Percentiles rank a stretch among this genome's conserved stretches.
Evolutionary conservation across 2,113 vertebrate species (phyloP).

Genomic region (Eolophus roseicapilla): DNA sequence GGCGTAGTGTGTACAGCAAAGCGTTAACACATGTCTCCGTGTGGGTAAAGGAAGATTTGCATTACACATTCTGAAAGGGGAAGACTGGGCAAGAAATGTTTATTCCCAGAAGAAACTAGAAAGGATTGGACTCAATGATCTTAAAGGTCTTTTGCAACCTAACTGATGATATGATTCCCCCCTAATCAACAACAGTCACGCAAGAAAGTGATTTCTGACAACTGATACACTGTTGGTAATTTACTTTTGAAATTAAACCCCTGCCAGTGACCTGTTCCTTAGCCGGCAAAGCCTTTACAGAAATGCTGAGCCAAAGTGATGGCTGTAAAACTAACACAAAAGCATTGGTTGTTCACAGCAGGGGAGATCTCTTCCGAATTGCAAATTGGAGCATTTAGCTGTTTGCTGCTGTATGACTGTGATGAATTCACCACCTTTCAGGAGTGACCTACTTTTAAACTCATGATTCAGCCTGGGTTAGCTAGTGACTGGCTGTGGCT

Average conservation of each 20-base stretch:
- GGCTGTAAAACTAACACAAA: background rate
- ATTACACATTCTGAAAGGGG: background rate
- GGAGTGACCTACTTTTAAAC: conserved; percentile 9
- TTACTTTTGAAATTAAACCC: background rate
- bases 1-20: background rate
- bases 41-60: background rate
- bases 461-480: background rate
- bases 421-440: background rate
- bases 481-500: background rate
- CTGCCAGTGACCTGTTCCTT: background rate
- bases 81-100: background rate
- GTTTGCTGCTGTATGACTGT: background rate
- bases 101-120: background rate
- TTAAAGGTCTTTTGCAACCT: background rate
- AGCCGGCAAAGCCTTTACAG: background rate
- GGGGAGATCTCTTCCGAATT: background rate
- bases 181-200: background rate
- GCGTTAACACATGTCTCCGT: background rate
- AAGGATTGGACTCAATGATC: background rate
- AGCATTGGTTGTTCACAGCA: background rate
- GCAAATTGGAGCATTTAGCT: background rate
- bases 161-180: background rate
- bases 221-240: background rate
- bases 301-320: background rate
- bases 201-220: background rate